Evolutionary conservation across 2,113 vertebrate genomes (phyloP), one percentile per base, ranked within the genome.

Genomic region (Prolemur simus): DNA sequence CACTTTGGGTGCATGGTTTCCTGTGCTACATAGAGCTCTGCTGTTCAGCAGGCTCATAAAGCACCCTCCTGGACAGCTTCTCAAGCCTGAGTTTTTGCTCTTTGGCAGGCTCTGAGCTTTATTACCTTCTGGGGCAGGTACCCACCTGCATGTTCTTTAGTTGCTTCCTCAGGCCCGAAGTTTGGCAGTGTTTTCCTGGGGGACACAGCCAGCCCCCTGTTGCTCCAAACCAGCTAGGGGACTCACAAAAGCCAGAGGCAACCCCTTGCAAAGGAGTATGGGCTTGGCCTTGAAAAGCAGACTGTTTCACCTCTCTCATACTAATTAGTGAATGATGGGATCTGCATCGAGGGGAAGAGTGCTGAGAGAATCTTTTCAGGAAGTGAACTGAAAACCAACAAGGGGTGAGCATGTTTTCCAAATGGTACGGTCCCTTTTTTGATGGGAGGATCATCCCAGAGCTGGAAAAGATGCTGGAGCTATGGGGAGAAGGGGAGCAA

Each of bases 301-400:
- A 94, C 83, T 58, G 12, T 4, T 73, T 95, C 37, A 60, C 54
- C 2, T 68, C 18, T 94, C 52, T 89, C 39, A 91, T 6, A 85
- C 54, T 34, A 78, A 13, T 82, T 54, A 92, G 42, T 74, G 63
- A 93, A 89, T 94, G 37, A 92, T 39, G 56, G 47, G 2, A 77
- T 89, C 47, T 86, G 13, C 73, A 89, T 96, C 71, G 89, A 89
- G 6, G 15, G 45, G 39, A 95, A 89, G 54, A 87, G 32, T 84
- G 21, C 25, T 94, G 9, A 89, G 29, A 82, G 32, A 88, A 95
- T 78, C 39, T 34, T 89, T 92, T 45, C 8, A 95, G 87, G 85
- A 94, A 95, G 74, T 92, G 49, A 93, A 87, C 20, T 37, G 73
- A 84, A 94, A 90, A 68, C 21, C n/a, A 89, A 78, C 49, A 87